Evolutionary conservation across 2,888 invertebrate genomes (phyloP), one percentile per base, ranked within the genome.

Genomic region (Metalampra italica): DNA sequence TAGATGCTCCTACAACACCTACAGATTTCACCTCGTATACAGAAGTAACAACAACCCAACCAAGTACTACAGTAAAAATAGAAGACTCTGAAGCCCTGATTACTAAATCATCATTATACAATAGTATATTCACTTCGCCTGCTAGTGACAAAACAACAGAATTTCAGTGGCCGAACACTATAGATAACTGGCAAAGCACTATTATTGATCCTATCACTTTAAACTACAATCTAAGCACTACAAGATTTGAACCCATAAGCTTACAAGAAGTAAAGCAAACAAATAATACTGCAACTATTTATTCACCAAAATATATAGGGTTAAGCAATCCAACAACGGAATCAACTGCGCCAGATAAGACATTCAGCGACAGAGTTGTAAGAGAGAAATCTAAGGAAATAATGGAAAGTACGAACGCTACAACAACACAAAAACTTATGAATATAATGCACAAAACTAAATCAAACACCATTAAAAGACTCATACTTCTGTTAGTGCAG

Each of bases 371-470:
- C 46, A 92, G 92, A 1, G 91, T 94, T 43, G 92, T 92, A 39
- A 2, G 5, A 22, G 90, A 92, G 62, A 93, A 93, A 59, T 94
- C 95, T 0, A 93, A 95, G 62, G 92, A 94, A 77, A 92, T 96
- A 62, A 93, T 96, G 71, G 93, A 93, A 0, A 93, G 92, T 13
- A 87, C 95, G 53, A 95, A 96, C 64, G 93, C 93, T 9, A 93
- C 94, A 0, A 94, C 95, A 53, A 92, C 93, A 0, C 90, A 92
- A 52, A 94, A 94, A 58, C 85, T 96, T 47, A 92, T 95, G 90
- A 92, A 92, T 53, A 94, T 95, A 37, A 96, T 96, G 95, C 93
- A 94, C 66, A 94, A 95, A 70, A 95, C 95, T 0, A 92, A 92
- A 58, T 95, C 95, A 58, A 94, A 94, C 49, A 92, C 94, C 0